A percentile compares a stretch with the other conserved stretches of the same genome.
Conservation (phyloP, 2,888 invertebrate species). For the Acholoe squamosa region DNA sequence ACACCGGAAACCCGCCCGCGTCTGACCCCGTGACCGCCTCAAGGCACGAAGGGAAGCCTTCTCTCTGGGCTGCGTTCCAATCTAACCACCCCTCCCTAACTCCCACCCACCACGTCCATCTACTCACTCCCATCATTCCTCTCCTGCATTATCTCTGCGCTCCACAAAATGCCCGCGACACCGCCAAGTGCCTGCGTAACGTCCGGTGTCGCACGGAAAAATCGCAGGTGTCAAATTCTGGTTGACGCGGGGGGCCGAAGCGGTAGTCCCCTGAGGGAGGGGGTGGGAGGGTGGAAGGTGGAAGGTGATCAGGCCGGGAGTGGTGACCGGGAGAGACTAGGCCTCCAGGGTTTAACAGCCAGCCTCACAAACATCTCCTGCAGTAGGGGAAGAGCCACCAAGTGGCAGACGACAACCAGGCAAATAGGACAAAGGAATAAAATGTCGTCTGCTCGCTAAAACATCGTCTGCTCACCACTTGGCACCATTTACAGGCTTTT, state of each 20-base stretch:
- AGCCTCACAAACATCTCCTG: conserved; percentile 42
- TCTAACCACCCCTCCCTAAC: neutral
- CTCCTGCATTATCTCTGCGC: conserved; percentile 30
- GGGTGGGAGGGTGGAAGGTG: neutral
- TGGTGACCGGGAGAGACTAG: conserved; percentile 20
- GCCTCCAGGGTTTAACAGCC: conserved; percentile 28
- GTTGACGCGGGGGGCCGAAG: neutral
- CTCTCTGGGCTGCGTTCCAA: too few species aligned
- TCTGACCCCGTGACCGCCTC: neutral
- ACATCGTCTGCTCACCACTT: neutral
- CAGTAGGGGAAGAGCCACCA: conserved; percentile 28
- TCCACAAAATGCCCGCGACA: conserved; percentile 57
- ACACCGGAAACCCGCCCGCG: conserved; percentile 14
- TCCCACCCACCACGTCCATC: too few species aligned
- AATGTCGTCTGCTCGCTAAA: conserved; percentile 5
- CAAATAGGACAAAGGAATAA: conserved; percentile 52
- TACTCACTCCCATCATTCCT: neutral
- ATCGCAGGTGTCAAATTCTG: conserved; percentile 61
- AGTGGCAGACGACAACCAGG: conserved; percentile 44
- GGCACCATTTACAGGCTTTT: conserved; percentile 15
- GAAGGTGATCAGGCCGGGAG: conserved; percentile 5
- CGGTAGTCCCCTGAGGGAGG: neutral
- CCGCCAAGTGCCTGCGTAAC: conserved; percentile 57
- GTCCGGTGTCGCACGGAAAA: conserved; percentile 60
- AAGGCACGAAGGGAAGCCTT: conserved; percentile 6